A percentile compares a stretch with the other conserved stretches of the same genome.
These are phyloP conservation scores for Zapornia atra DNA, from an alignment of 2,113 vertebrate genomes.

Conservation along the genomic window DNA sequence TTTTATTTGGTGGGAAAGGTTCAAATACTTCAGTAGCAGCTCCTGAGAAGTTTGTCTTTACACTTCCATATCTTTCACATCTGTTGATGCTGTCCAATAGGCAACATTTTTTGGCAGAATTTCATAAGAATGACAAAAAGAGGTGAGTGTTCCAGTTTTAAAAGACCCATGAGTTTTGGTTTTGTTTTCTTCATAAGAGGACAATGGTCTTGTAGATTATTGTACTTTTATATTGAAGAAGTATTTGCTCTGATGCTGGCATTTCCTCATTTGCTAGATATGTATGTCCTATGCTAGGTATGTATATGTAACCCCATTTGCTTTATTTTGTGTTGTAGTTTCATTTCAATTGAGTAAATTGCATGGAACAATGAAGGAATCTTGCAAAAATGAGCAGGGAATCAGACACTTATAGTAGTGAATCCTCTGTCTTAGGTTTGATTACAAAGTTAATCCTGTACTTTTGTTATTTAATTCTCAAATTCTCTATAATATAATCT, in stretches of 20 bases:
- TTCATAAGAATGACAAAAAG: not conserved
- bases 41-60: not conserved
- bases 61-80: not conserved
- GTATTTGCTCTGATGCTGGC: not conserved
- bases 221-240: not conserved
- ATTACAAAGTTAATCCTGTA: not conserved
- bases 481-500: not conserved
- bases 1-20: not conserved
- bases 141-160: not conserved
- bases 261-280: not conserved
- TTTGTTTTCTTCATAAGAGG: not conserved
- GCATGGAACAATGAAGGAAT: not conserved
- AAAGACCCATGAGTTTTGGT: rapidly evolving
- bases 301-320: not conserved
- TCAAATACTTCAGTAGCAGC: not conserved
- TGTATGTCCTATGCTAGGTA: not conserved
- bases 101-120: not conserved
- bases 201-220: not conserved
- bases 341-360: not conserved
- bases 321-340: not conserved
- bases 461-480: not conserved
- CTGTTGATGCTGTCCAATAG: not conserved
- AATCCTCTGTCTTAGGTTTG: not conserved
- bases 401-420: not conserved
- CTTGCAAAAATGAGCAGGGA: not conserved